phyloP scores from a whole-genome alignment of 2,797 vertebrate species.

The Nothura maculosa region DNA sequence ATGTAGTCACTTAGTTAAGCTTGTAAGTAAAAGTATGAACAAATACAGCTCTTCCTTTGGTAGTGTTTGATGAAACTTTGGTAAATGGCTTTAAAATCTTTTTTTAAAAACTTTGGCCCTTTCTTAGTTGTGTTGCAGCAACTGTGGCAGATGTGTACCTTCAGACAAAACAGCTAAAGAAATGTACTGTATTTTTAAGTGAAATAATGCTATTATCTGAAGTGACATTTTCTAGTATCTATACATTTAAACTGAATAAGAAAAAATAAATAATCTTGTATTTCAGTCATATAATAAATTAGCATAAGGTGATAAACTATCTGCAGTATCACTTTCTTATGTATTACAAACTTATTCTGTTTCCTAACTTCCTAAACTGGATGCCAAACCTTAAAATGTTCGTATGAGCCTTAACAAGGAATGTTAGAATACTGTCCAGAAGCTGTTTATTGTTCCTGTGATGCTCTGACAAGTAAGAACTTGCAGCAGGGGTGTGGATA shows the following conservation, averaged over 20 bases:
- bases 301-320: not conserved
- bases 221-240: not conserved
- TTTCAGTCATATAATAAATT: not conserved
- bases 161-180: not conserved
- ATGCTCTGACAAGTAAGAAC: not conserved
- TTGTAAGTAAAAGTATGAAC: not conserved
- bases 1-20: not conserved
- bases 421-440: not conserved
- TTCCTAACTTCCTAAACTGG: not conserved
- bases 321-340: not conserved
- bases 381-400: not conserved
- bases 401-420: not conserved
- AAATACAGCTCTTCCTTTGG: not conserved
- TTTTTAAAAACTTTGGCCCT: not conserved
- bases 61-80: not conserved
- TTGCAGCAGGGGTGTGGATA: not conserved
- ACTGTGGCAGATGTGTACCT: not conserved
- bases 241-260: no score
- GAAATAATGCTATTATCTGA: not conserved
- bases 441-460: not conserved
- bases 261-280: no score
- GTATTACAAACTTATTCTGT: not conserved
- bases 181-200: not conserved
- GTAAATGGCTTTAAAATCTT: not conserved
- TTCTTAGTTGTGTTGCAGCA: not conserved